A percentile compares a stretch with the other conserved stretches of the same genome.
Conservation (phyloP, 1,140 invertebrate species). For the Hyposmocoma kahamanoa region DNA sequence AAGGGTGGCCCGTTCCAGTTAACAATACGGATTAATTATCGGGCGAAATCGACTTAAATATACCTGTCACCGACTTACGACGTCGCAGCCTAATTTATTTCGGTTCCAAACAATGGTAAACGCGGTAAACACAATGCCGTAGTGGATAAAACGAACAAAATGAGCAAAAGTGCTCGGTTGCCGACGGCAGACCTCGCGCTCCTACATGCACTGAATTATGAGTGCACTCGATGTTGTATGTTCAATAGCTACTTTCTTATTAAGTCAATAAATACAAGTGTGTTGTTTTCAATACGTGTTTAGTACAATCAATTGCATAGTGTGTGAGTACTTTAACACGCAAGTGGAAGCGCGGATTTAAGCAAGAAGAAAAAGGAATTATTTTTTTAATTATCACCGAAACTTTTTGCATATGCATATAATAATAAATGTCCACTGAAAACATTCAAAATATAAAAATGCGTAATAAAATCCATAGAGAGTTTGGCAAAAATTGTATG, state of each 20-base stretch:
- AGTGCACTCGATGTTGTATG: conserved; percentile 17
- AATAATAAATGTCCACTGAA: too few relatives aligned
- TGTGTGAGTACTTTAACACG: too few relatives aligned
- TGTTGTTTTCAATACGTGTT: too few relatives aligned
- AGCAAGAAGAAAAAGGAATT: too few relatives aligned
- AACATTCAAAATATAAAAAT: too few relatives aligned
- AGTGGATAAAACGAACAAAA: conserved; percentile 41
- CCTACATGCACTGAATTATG: conserved; percentile 23
- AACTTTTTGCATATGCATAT: too few relatives aligned
- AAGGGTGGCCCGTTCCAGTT: conserved; percentile 59
- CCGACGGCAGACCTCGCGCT: conserved; percentile 18
- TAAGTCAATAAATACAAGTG: not conserved
- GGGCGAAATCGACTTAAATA: conserved; percentile 70
- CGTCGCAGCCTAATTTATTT: conserved; percentile 64
- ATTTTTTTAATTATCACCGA: too few relatives aligned
- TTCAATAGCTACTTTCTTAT: conserved; percentile 1
- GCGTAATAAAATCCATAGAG: too few relatives aligned
- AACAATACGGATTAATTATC: conserved; percentile 72
- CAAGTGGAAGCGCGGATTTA: too few relatives aligned
- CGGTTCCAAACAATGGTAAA: conserved; percentile 64
- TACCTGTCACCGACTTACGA: conserved; percentile 65
- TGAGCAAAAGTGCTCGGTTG: conserved; percentile 25
- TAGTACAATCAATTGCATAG: too few relatives aligned
- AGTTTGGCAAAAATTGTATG: conserved; percentile 37
- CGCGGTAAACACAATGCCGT: conserved; percentile 60